Conservation (phyloP, 2,888 invertebrate species). For the Cancer borealis region DNA sequence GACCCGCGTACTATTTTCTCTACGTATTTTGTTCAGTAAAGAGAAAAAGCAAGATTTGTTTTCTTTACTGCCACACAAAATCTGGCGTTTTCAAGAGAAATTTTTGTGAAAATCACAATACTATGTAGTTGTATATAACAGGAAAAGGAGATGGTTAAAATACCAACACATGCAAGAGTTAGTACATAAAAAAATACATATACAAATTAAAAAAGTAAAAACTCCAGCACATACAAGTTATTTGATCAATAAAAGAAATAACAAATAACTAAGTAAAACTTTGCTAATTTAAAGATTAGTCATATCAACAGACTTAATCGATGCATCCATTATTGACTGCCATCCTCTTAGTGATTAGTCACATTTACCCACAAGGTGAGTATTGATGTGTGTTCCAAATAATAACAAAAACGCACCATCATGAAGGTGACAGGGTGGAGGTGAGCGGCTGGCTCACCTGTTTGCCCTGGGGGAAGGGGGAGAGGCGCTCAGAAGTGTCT, state of each 20-base stretch:
- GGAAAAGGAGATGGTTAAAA: too few relatives aligned
- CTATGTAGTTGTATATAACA: too few relatives aligned
- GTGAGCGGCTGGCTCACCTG: conserved; percentile 77
- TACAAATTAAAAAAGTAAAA: not conserved
- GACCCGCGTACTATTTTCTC: too few relatives aligned
- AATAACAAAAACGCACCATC: conserved; percentile 5
- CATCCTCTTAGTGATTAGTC: not conserved
- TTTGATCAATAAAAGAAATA: not conserved
- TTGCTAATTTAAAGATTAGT: not conserved
- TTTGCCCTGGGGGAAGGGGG: conserved; percentile 78
- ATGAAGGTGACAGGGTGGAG: conserved; percentile 23
- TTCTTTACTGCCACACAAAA: too few relatives aligned
- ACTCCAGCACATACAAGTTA: not conserved
- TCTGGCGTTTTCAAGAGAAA: too few relatives aligned
- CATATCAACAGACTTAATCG: not conserved
- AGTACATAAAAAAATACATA: not conserved
- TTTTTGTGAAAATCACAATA: too few relatives aligned
- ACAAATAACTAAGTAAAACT: not conserved
- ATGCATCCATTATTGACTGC: not conserved
- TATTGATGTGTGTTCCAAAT: not conserved
- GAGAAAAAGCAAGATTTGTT: too few relatives aligned
- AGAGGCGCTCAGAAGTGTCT: conserved; percentile 85
- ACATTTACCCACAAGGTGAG: not conserved
- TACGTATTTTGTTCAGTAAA: too few relatives aligned
- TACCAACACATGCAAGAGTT: too few relatives aligned